phyloP scores from a whole-genome alignment of 1,140 invertebrate species.

The Anadara kagoshimensis region DNA sequence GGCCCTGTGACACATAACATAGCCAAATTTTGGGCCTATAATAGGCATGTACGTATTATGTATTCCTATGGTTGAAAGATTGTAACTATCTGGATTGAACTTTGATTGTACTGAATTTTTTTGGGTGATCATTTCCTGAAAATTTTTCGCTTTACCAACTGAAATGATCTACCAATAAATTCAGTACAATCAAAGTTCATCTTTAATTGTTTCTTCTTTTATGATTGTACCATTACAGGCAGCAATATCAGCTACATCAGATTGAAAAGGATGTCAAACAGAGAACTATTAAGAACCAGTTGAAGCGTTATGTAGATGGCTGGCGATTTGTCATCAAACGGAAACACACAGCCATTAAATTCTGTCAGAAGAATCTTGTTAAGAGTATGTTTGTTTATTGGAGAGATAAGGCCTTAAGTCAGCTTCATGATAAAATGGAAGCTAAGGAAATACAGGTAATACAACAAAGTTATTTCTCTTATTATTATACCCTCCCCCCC shows the following conservation, averaged over 20 bases:
- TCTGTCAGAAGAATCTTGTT: constrained; percentile 39
- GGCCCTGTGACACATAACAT: too few relatives aligned
- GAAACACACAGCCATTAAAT: constrained; percentile 46
- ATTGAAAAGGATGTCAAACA: constrained; percentile 39
- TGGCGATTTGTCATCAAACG: constrained; percentile 49
- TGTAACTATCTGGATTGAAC: too few relatives aligned
- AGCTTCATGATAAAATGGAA: constrained; percentile 44
- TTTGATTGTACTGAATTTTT: too few relatives aligned
- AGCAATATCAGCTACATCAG: constrained; percentile 46
- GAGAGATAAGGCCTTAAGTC: constrained; percentile 37
- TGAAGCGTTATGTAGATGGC: constrained; percentile 35
- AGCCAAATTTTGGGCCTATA: too few relatives aligned
- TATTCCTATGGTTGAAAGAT: too few relatives aligned
- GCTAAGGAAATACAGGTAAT: constrained; percentile 43
- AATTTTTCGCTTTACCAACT: too few relatives aligned
- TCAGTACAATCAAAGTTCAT: too few relatives aligned
- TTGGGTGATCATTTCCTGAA: too few relatives aligned
- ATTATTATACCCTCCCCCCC: neutral
- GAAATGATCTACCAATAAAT: too few relatives aligned
- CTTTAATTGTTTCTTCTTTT: too few relatives aligned
- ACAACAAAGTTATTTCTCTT: neutral
- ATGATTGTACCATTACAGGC: constrained; percentile 30
- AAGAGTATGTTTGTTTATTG: constrained; percentile 43
- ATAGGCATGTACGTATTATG: too few relatives aligned
- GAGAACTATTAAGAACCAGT: constrained; percentile 15